These are phyloP conservation scores for Gallinago nigripennis DNA, from an alignment of 2,797 vertebrate genomes.

Conservation along the genomic window DNA sequence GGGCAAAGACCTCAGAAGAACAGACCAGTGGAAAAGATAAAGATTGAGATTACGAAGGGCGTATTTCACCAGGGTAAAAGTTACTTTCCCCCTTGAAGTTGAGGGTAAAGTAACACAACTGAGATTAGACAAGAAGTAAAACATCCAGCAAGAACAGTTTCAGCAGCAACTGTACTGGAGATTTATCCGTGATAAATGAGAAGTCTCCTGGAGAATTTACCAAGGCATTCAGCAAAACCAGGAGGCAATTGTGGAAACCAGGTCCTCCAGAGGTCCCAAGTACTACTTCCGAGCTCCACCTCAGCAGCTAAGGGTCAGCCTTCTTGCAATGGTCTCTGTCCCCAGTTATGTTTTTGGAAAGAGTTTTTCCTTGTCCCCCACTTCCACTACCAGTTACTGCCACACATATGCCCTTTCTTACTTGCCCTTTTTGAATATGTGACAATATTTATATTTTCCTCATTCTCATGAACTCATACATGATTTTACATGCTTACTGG, in stretches of 20 bases:
- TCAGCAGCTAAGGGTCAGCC: not conserved
- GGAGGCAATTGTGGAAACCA: not conserved
- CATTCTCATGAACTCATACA: not conserved
- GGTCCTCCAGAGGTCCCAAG: not conserved
- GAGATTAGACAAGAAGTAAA: not conserved
- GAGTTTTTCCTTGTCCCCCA: not conserved
- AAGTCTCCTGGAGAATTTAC: not conserved
- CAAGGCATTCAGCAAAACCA: not conserved
- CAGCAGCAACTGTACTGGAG: not conserved
- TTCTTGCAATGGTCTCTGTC: not conserved
- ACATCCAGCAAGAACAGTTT: not conserved
- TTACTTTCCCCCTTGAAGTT: not conserved
- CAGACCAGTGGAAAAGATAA: not conserved
- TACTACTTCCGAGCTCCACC: not conserved
- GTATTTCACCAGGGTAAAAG: not conserved
- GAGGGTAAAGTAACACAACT: not conserved
- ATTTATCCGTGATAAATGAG: not conserved
- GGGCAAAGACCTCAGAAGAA: not conserved
- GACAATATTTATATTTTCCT: not conserved
- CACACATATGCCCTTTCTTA: not conserved
- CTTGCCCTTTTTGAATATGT: not conserved
- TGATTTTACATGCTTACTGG: not conserved
- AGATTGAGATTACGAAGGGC: not conserved
- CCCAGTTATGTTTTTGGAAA: rapidly evolving
- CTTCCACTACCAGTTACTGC: not conserved